Evolutionary conservation across 2,888 invertebrate species (phyloP), one percentile per base, ranked within the genome.

Genomic region (Elmis aenea): DNA sequence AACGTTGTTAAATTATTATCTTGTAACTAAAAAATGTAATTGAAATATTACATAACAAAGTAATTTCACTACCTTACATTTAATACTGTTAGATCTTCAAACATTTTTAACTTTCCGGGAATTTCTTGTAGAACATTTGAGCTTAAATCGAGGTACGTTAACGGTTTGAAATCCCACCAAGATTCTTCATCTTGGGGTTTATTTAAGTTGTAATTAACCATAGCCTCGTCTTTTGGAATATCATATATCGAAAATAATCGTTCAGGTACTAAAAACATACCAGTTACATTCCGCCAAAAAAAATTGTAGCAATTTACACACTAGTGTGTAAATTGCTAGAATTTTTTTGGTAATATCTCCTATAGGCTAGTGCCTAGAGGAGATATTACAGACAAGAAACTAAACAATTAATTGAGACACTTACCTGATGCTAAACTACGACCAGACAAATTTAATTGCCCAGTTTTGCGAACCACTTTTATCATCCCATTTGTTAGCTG

Each of bases 91-190:
- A 88, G 72, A 54, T 83, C 79, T 48, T 76, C 72, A 40, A 88
- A 71, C 50, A 77, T 72, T 56, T 75, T 74, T 50, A 88, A 74
- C 59, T 80, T 74, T 18, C 74, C 66, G 34, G 84, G 78, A 55
- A 89, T 69, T 45, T 66, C 66, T 39, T 73, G 73, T 43, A 88
- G 69, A 40, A 75, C 73, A 66, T 89, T 88, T 8, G 80, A 83
- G 59, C 85, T 85, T 33, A 87, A 71, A 66, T 91, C 88, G 46
- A 93, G 72, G 54, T 78, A 80, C 42, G 77, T 82, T 12, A 93
- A 68, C 2, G 85, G 81, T 52, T 83, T 80, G 55, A 83, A 79
- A 61, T 85, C 87, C 90, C 90, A 90, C 92, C 92, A 93, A 45
- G 74, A 76, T 46, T 77, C 75, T 27, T 75, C 73, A 21, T 75